Base-by-base conservation (phyloP, 2,888 invertebrate genomes). In the Geotrupes spiniger region DNA sequence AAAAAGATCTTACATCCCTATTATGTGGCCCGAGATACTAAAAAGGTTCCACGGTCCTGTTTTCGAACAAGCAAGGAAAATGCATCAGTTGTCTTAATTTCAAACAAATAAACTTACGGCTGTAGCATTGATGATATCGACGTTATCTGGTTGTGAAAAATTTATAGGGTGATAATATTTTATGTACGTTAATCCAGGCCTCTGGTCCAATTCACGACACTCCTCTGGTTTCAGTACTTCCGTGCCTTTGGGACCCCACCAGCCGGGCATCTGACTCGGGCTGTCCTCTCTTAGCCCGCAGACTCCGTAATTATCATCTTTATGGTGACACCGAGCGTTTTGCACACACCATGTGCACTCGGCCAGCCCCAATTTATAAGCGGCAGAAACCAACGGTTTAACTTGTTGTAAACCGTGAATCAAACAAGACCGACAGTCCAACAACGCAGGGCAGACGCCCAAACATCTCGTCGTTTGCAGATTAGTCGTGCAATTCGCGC, bases 321-420 rank as follows among this genome's bases (percentile, higher is more conserved):
- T 86, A 61, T 89, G 88, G 69, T 93, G 92, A 66, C 95, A 95
- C 31, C 88, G 78, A 0, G 91, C 91, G 65, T 92, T 92, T 68
- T 94, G 92, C 1, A 95, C 93, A 69, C 94, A 95, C 94, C 95
- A 95, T 31, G 86, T 87, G 65, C 92, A 92, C 59, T 89, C 87
- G 42, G 86, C 85, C 2, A 90, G 73, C 14, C 88, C 85, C 43
- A 90, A 71, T 64, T 89, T 88, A 57, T 85, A 84, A 42, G 89
- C 87, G 37, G 89, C 87, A 1, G 85, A 84, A 49, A 77, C 75
- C 44, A 79, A 64, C 0, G 63, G 57, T 38, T 57, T 59, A n/a
- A 58, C 57, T 9, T 78, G 74, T n/a, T 81, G 74, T 58, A 78
- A 84, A 14, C 87, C 86, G 61, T 91, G 89, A 47, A 91, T 87